Base-by-base conservation (phyloP, 2,113 vertebrate species). In the Jaculus jaculus region DNA sequence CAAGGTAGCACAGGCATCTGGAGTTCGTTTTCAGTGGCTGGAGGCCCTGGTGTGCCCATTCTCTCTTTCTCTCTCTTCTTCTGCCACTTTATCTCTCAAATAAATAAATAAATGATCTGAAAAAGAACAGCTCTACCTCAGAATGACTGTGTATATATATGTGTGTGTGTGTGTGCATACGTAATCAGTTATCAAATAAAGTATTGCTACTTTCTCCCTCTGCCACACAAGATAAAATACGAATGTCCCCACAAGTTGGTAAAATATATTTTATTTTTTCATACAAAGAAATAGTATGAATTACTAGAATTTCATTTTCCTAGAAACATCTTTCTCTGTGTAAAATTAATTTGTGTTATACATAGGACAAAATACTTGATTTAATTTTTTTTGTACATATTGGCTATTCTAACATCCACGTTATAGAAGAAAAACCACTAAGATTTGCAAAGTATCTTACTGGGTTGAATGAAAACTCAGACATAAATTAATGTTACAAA, bases 181-280 rank as follows among this genome's bases (percentile, higher is more conserved):
- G 13, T 8, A 13, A 68, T 66, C 9, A 51, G 26, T 39, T 54
- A 73, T 0, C 63, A 10, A 86, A 63, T 54, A 83, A 30, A 84
- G 9, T 13, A 42, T 13, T 51, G 1, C 51, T 47, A 30, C 10
- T 39, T 17, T 71, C 23, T 74, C 74, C 32, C 71, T 15, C 30
- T 32, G 58, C 30, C 21, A 51, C 1, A 77, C 60, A 34, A 10
- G 66, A 30, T 42, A 58, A 65, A 75, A 51, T 24, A 78, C 10
- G 47, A 68, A 88, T 28, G 0, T 28, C 63, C 26, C 82, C 75
- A 30, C 9, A 0, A 0, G 98, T 98, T 99, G 98, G 97, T 98
- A 99, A 99, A 99, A 99, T 99, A 99, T 98, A 99, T 98, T 99
- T 99, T 99, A 99, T 99, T 99, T 99, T 97, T 98, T 99, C 99